Evolutionary conservation across 2,113 vertebrate species (phyloP).

Genomic region (Peromyscus californicus): DNA sequence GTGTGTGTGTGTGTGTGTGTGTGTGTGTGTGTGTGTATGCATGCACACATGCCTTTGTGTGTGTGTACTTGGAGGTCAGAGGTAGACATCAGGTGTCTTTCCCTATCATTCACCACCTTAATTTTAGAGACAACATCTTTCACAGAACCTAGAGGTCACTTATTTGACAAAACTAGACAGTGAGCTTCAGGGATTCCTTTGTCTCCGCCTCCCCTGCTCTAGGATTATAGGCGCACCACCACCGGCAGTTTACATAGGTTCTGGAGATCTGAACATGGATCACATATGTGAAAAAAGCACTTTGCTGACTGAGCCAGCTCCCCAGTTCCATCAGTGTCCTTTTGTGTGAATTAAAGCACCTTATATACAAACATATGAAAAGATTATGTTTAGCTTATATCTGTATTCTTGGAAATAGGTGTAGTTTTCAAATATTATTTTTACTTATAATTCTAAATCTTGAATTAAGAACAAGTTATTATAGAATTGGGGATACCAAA

Average conservation of each 20-base stretch:
- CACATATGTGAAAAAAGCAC: not conserved
- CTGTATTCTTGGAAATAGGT: not conserved
- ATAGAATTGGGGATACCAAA: not conserved
- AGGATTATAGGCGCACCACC: not conserved
- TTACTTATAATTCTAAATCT: slow-evolving; percentile 8
- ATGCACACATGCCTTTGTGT: too few species aligned
- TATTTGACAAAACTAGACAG: not conserved
- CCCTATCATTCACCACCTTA: not conserved
- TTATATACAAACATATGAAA: not conserved
- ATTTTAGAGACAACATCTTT: not conserved
- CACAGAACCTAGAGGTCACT: not conserved
- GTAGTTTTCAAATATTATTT: not conserved
- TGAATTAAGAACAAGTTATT: slow-evolving; percentile 36
- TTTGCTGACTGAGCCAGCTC: not conserved
- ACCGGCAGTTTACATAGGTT: too few species aligned
- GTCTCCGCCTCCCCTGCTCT: not conserved
- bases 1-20: not conserved
- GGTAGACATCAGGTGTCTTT: not conserved
- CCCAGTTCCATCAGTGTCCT: not conserved
- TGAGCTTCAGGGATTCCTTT: not conserved
- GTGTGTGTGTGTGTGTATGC: not conserved
- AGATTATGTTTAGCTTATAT: not conserved
- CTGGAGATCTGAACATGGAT: not conserved
- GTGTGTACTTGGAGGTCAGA: not conserved
- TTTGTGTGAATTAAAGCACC: not conserved